Base-by-base conservation (phyloP, 2,113 vertebrate species). In the Panthera leo region DNA sequence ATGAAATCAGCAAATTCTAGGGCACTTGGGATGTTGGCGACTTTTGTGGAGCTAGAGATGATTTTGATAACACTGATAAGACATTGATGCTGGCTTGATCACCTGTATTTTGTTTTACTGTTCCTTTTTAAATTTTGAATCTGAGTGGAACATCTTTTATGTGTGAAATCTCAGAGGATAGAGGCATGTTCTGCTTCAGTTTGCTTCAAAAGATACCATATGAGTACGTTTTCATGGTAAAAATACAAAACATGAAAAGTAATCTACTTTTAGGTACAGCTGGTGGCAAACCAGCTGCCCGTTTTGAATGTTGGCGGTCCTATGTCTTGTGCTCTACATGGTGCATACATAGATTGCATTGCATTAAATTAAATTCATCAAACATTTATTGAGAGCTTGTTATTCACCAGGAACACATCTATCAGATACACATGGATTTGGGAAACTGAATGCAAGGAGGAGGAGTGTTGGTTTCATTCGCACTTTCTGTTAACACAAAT, bases 341-440 rank as follows among this genome's bases (percentile, higher is more conserved):
- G 55, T 45, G 86, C 68, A 76, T 10, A 13, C 12, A 23, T 70
- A 96, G 83, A 48, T 89, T 97, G 36, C 48, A 76, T 84, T 97
- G 65, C 76, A 85, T 75, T 94, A 76, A 93, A 93, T 97, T 92
- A 97, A 91, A 94, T 36, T 80, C 61, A 84, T 95, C 89, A 89
- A 70, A 92, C 68, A 76, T 73, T 96, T 97, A 95, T 58, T 93
- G 89, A 95, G 25, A 75, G 23, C 58, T 55, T 96, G 14, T 73
- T 97, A 84, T 87, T 75, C 36, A 94, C 5, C 36, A 79, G 25
- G 42, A n/a, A 87, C 29, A 76, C 45, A 45, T 86, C 85, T 93
- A 39, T 93, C 92, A 79, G 92, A 58, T 91, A 79, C 79, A 86
- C 68, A 93, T 45, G 11, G 48, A 95, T 89, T 68, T 89, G 68